Percentiles rank a stretch among this genome's conserved stretches.
These are phyloP conservation scores for Aproaerema taeniolella DNA, from an alignment of 2,888 invertebrate genomes.

Conservation along the genomic window DNA sequence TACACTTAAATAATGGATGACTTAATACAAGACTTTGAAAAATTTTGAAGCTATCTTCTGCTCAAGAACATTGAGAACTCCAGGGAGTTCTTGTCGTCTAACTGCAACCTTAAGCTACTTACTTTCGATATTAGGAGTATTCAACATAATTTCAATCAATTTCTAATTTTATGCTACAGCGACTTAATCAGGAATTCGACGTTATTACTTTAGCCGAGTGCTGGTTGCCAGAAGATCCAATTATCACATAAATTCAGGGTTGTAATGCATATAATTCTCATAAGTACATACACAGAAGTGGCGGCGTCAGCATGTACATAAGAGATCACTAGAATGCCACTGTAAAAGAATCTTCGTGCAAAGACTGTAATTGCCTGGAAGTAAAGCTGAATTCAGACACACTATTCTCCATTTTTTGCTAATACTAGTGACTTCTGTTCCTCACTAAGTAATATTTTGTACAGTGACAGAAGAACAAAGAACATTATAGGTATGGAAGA, in stretches of 20 bases:
- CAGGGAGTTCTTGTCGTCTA: background rate
- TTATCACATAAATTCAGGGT: conserved; percentile 1
- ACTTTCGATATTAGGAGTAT: too few relatives aligned
- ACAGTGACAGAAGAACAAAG: background rate
- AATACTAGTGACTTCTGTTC: background rate
- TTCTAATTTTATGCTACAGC: background rate
- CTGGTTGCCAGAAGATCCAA: background rate
- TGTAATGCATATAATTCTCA: background rate
- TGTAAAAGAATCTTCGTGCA: background rate
- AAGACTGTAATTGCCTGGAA: conserved; percentile 1
- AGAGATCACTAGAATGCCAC: background rate
- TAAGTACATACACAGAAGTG: conserved; percentile 2
- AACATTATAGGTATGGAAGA: background rate
- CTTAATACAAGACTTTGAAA: background rate
- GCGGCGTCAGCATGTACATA: background rate
- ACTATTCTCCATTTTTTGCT: background rate
- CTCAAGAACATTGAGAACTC: background rate
- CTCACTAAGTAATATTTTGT: background rate
- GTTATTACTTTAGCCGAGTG: conserved; percentile 2
- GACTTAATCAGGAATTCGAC: background rate
- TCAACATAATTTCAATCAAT: background rate
- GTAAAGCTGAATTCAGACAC: background rate
- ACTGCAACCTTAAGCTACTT: background rate
- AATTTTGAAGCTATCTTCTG: background rate
- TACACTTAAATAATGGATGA: background rate